Base-by-base conservation (phyloP, 2,113 vertebrate species). In the Carassius carassius region DNA sequence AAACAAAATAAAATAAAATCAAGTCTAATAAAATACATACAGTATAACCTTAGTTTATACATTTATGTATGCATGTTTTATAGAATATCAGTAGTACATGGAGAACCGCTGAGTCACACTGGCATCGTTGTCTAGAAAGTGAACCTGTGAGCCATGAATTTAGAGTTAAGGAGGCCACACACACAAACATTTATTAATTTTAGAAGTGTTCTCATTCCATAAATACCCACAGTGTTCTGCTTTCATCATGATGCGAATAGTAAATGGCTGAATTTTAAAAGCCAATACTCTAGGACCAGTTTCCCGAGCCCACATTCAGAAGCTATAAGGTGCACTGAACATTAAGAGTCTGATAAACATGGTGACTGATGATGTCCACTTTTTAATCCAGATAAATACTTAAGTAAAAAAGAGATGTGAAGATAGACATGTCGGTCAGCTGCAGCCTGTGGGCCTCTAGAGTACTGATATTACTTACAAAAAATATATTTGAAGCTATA, bases 151-250 rank as follows among this genome's bases (percentile, higher is more conserved):
- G 29, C 17, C 80, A 54, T 56, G 29, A 37, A 72, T 23, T 58
- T 82, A 56, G 67, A 54, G 9, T 82, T 17, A 79, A 58, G 12
- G 16, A 51, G 21, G 72, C 3, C 5, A 56, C 23, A 14, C 23
- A 14, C 19, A 19, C 41, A 9, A 37, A 37, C 0, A 41, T 41
- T 6, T 69, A 78, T 78, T 69, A 2, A 41, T 70, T 58, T 72
- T 60, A 29, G n/a, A 47, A 14, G 49, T 62, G 75, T 14, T 79
- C 77, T 54, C 21, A 21, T 51, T 54, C 75, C 67, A 79, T 78
- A 56, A 84, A 84, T 85, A 85, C n/a, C 51, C n/a, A 29, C 51
- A 12, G 62, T 79, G 83, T 56, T 62, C 49, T 72, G 35, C 51
- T 80, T 85, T 60, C 35, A 60, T 70, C 25, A 32, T 60, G 23